Percentiles rank a stretch among this genome's conserved stretches.
These are phyloP conservation scores for Tolmerus cingulatus DNA, from an alignment of 2,888 invertebrate species.

Conservation along the genomic window DNA sequence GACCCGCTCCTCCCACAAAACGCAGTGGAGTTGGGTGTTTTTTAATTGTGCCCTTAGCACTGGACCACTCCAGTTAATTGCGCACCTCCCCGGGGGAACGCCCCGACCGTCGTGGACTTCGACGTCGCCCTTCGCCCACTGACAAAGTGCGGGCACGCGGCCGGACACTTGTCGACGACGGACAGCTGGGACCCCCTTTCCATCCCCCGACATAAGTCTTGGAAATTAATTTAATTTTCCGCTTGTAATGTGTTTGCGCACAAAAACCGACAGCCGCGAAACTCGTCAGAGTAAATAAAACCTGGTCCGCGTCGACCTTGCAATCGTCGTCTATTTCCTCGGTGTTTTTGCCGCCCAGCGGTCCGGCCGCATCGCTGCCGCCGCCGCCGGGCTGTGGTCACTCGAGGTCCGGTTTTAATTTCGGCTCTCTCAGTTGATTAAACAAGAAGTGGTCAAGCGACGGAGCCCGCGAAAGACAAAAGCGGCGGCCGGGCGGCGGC, in stretches of 20 bases:
- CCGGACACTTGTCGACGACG: not conserved
- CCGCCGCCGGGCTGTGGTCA: not conserved
- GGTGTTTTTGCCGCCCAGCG: not conserved
- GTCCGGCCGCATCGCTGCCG: not conserved
- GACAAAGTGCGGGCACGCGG: not conserved
- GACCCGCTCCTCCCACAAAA: not conserved
- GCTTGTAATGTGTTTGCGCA: not conserved
- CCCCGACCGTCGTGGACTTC: not conserved
- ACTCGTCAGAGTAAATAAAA: not conserved
- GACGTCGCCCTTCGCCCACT: not conserved
- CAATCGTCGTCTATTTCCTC: not conserved
- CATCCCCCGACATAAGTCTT: not conserved
- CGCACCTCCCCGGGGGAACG: not conserved
- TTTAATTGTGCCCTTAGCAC: not conserved
- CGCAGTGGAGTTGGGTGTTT: not conserved
- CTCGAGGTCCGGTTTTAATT: constrained; percentile 6
- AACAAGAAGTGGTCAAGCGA: constrained; percentile 14
- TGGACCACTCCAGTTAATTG: not conserved
- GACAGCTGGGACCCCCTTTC: not conserved
- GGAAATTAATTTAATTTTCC: not conserved
- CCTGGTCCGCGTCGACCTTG: not conserved
- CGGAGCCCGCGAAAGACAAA: not conserved
- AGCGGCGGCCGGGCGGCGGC: not conserved
- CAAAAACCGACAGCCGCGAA: not conserved
- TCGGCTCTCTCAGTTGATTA: constrained; percentile 36